Evolutionary conservation across 2,797 vertebrate genomes (phyloP), one percentile per base, ranked within the genome.

Genomic region (Eleutherodactylus coqui): DNA sequence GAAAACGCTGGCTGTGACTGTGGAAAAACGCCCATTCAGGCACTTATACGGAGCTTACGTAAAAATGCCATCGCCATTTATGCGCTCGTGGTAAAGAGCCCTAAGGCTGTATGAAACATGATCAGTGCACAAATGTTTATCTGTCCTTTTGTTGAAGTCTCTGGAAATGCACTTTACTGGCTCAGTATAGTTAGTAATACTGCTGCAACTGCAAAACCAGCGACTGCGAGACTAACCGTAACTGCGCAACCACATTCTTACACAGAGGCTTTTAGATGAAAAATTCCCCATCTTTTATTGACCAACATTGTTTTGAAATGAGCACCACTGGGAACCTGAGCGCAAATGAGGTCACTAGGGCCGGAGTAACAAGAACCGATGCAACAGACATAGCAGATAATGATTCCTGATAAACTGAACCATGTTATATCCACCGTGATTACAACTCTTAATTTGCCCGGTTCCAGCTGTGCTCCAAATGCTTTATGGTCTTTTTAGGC

Each of bases 261-360:
- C 60, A 62, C 29, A 29, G 0, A 62, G 58, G 27, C 36, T 36
- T 67, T 67, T 11, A 5, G 34, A 62, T 67, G 34, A 7, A 34
- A 32, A 32, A 4, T 14, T 13, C 32, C 32, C 60, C 27, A 62
- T 32, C 7, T 38, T 14, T 45, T 73, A 45, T 45, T 45, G 38
- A 45, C 10, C 27, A 41, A 1, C 41, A 73, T 27, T 73, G 24
- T 27, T 73, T 45, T 14, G 27, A 14, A 45, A n/a, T 41, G 21
- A n/a, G 34, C 10, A 60, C 38, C 19, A 60, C 16, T 60, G n/a
- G n/a, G 21, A 79, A 2, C 5, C 34, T 58, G 53, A 41, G 2
- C 41, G 36, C 29, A 78, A 58, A 78, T 29, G 13, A 79, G 77
- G 36, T 41, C 53, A 60, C 43, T 79, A 60, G 34, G 55, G 29